These are phyloP conservation scores for Flexamia atlantica DNA, from an alignment of 2,888 invertebrate genomes.

Conservation along the genomic window DNA sequence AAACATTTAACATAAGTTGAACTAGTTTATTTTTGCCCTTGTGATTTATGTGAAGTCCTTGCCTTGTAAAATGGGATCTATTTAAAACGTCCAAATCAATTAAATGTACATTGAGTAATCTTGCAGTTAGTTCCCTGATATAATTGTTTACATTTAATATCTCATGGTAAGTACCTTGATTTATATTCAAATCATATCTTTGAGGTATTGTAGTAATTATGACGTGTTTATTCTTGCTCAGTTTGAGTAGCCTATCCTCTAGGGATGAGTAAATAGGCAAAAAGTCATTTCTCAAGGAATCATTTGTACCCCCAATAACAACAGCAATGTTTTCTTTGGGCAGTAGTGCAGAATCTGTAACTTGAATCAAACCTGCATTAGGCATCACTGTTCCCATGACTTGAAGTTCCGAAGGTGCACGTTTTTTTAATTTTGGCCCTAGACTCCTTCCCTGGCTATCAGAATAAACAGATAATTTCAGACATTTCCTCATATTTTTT, in stretches of 20 bases:
- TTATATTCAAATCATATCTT: background rate
- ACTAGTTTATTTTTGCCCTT: background rate
- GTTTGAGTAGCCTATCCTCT: background rate
- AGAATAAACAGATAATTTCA: background rate
- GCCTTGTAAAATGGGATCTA: background rate
- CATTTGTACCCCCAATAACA: background rate
- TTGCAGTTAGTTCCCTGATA: background rate
- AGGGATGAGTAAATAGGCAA: background rate
- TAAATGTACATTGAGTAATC: background rate
- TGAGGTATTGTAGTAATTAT: background rate
- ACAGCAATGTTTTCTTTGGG: background rate
- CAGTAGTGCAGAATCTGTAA: background rate
- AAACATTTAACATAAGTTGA: background rate
- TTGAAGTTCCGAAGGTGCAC: background rate
- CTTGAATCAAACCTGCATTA: background rate
- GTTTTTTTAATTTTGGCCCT: background rate
- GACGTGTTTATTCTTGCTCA: background rate
- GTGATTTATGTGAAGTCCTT: conserved; percentile 8
- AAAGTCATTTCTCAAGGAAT: background rate
- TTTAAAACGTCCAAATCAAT: conserved; percentile 6
- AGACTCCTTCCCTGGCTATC: conserved; percentile 8
- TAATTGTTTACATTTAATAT: background rate
- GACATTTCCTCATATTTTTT: background rate
- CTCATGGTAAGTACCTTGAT: background rate
- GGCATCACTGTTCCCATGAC: background rate